Base-by-base conservation (phyloP, 2,888 invertebrate genomes). In the Brachyopa scutellaris region DNA sequence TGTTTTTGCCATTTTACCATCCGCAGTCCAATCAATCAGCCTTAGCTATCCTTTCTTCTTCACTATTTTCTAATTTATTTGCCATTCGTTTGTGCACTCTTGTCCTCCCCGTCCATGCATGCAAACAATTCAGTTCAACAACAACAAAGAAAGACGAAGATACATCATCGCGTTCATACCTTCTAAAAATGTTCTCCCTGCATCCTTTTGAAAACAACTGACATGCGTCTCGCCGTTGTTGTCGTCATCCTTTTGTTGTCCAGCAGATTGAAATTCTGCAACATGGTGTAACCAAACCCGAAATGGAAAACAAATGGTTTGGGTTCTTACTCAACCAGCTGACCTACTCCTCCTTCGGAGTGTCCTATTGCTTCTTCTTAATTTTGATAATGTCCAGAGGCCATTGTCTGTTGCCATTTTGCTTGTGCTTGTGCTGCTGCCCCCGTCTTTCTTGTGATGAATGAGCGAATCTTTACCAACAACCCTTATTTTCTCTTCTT, bases 331-430 rank as follows among this genome's bases (percentile, higher is more conserved):
- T 62, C 51, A 76, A 80, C 62, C 74, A 80, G 79, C 76, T 80
- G 80, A 64, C 76, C 74, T 73, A 42, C 61, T 74, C 74, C 67
- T 69, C 40, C 55, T 45, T 29, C 21, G 11, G 17, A 21, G n/a
- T 31, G 47, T 61, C 38, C 42, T 45, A 23, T 59, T 17, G 23
- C 36, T 45, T 29, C 31, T 42, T 62, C 19, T 33, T 53, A 64
- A 64, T 70, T 76, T 76, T 76, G 69, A 76, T 76, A 69, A 80
- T 80, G 76, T 76, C 62, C 80, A 62, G 70, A 62, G 76, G 80
- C 69, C 69, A 76, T 80, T 80, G 80, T 80, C 76, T 76, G 80
- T 80, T 80, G 80, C 69, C 80, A 76, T 76, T 80, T 80, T 64
- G 69, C 47, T 42, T 61, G 59, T 62, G 15, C 57, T 33, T 40